Conservation (phyloP, 2,113 vertebrate genomes). For the Potamarius usumacintae region DNA sequence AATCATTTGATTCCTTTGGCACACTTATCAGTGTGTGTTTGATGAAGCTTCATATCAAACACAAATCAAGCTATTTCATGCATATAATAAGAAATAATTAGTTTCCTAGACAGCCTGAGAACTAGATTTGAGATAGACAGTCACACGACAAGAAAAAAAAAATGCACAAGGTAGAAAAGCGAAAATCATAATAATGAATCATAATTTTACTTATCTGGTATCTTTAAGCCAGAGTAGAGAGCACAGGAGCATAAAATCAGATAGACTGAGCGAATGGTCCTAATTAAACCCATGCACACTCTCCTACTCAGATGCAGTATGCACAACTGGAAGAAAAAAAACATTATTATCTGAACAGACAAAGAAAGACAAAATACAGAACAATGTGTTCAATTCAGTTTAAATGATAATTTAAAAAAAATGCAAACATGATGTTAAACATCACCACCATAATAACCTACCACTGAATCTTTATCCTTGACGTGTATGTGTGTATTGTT, state of each 20-base stretch:
- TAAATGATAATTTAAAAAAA: too few species aligned
- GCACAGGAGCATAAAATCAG: slow-evolving; percentile 9
- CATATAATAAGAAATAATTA: slow-evolving; percentile 32
- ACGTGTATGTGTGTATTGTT: neutral
- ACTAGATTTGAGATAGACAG: neutral
- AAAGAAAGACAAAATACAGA: neutral
- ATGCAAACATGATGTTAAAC: neutral
- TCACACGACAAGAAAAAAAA: neutral
- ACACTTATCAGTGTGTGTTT: slow-evolving; percentile 2
- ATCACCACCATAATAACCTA: neutral
- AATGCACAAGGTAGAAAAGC: neutral
- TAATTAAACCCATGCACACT: slow-evolving; percentile 26
- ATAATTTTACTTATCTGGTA: slow-evolving; percentile 16
- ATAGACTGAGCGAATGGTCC: slow-evolving; percentile 1
- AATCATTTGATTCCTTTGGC: slow-evolving; percentile 24
- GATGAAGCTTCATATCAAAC: slow-evolving; percentile 22
- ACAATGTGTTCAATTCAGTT: neutral
- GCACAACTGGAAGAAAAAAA: slow-evolving; percentile 8
- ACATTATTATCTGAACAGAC: neutral
- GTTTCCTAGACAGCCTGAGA: slow-evolving; percentile 30
- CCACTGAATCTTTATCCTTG: neutral
- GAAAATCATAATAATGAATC: neutral
- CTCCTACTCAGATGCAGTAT: neutral
- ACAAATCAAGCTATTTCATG: slow-evolving; percentile 24
- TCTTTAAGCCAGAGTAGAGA: neutral